Conservation (phyloP, 2,797 vertebrate species). For the Lates japonicus region DNA sequence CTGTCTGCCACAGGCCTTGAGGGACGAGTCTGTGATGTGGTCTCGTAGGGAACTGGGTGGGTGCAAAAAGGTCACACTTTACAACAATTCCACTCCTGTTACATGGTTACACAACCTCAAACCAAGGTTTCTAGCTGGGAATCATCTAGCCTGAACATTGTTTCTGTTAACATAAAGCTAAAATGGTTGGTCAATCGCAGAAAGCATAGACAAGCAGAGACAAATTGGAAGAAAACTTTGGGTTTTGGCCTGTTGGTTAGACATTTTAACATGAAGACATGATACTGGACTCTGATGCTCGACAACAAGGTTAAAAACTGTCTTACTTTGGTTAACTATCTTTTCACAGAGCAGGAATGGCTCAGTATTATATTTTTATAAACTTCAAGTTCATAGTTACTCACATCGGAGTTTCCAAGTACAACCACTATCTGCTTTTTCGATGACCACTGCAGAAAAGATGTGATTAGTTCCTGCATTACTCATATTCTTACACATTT, state of each 20-base stretch:
- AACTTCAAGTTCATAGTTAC: slow-evolving; percentile 7
- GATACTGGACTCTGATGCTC: neutral
- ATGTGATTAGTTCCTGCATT: neutral
- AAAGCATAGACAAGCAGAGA: neutral
- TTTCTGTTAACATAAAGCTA: neutral
- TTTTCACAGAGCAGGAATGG: neutral
- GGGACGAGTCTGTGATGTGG: neutral
- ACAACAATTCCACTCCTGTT: neutral
- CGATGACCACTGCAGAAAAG: neutral
- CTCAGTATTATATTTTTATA: slow-evolving; percentile 8
- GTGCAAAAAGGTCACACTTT: slow-evolving; percentile 3
- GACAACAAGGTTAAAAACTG: neutral
- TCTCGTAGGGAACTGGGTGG: neutral
- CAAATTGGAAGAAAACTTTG: neutral
- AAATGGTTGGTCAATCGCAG: neutral
- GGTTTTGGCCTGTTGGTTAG: neutral
- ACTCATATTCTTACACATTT: neutral
- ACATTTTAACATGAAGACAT: neutral
- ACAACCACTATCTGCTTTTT: neutral
- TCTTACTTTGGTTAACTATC: neutral
- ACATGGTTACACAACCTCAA: neutral
- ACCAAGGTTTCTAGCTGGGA: neutral
- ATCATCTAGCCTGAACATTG: neutral
- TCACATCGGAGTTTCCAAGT: slow-evolving; percentile 34
- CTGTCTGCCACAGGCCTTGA: slow-evolving; percentile 4